Percentiles rank a stretch among this genome's conserved stretches.
Evolutionary conservation across 2,797 vertebrate species (phyloP).

Genomic region (Avahi laniger): DNA sequence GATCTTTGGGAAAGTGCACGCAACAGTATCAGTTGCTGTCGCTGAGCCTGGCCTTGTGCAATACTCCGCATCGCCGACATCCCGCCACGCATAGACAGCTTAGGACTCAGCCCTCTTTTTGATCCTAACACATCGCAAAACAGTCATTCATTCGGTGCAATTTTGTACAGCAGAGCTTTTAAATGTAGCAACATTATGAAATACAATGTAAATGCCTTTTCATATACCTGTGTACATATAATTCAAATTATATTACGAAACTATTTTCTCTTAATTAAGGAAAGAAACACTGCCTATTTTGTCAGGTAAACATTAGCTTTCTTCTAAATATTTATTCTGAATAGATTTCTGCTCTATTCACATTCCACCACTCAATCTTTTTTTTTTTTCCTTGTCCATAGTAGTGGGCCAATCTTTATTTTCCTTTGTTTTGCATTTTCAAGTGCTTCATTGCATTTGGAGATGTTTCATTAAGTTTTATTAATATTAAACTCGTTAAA

Average conservation of each 20-base stretch:
- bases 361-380: neutral
- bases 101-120: neutral
- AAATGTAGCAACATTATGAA: neutral
- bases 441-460: conserved; percentile 79
- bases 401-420: neutral
- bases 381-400: neutral
- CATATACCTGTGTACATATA: neutral
- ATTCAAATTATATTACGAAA: neutral
- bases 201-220: neutral
- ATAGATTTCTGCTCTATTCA: neutral
- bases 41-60: neutral
- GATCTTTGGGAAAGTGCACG: neutral
- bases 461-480: conserved; percentile 82
- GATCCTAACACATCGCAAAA: neutral
- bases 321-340: neutral
- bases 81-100: neutral
- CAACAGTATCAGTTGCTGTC: neutral
- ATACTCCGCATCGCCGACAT: neutral
- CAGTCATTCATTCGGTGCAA: neutral
- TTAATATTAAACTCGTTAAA: conserved; percentile 83
- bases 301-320: neutral
- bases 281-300: neutral
- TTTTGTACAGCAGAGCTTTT: neutral
- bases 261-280: neutral
- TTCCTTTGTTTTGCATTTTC: conserved; percentile 76